Conservation (phyloP, 2,113 vertebrate genomes). For the Brachyistius frenatus region DNA sequence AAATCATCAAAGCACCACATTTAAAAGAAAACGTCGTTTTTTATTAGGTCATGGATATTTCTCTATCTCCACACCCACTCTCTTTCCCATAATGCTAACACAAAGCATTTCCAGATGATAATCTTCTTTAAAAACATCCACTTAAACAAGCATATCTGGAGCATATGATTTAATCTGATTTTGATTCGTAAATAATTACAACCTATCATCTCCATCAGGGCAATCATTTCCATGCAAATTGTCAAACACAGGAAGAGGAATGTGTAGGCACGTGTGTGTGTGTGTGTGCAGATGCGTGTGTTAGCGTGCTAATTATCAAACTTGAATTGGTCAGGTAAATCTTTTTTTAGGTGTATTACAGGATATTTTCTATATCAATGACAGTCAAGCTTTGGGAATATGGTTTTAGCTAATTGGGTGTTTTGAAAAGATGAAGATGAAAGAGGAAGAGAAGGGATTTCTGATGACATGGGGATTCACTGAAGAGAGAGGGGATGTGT, state of each 20-base stretch:
- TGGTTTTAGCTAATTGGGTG: constrained; percentile 65
- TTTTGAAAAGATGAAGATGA: constrained; percentile 58
- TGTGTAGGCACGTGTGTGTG: not conserved
- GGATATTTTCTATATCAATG: constrained; percentile 36
- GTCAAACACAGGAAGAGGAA: constrained; percentile 30
- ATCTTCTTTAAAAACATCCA: constrained; percentile 50
- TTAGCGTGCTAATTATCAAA: constrained; percentile 12
- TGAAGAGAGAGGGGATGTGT: constrained; percentile 34
- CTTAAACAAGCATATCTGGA: constrained; percentile 59
- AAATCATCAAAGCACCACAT: constrained; percentile 21
- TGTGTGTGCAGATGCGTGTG: not conserved
- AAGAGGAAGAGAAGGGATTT: constrained; percentile 56
- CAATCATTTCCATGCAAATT: constrained; percentile 36
- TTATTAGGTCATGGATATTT: constrained; percentile 21
- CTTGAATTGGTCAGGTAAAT: constrained; percentile 31
- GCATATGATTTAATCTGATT: constrained; percentile 56
- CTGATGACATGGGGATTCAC: constrained; percentile 62
- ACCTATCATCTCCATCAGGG: constrained; percentile 52
- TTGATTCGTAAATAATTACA: constrained; percentile 67
- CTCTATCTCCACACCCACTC: constrained; percentile 10
- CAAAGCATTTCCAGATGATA: constrained; percentile 45
- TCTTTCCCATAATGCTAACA: constrained; percentile 14
- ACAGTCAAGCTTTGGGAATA: constrained; percentile 44
- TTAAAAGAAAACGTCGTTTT: constrained; percentile 10
- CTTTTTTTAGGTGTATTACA: constrained; percentile 12